Base-by-base conservation (phyloP, 2,113 vertebrate genomes). In the Hucho hucho region DNA sequence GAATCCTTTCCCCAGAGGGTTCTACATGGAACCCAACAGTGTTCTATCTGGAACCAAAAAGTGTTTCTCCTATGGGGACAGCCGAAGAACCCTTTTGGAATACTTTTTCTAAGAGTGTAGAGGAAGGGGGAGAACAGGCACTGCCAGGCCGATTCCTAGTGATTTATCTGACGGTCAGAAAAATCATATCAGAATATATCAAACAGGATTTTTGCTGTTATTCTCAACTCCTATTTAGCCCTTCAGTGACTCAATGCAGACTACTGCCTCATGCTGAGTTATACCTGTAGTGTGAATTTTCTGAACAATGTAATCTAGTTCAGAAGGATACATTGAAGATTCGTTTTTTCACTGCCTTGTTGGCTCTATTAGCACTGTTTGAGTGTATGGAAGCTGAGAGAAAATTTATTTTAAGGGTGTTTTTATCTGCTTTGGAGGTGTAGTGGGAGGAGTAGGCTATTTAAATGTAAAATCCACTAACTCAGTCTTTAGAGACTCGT, bases 401-500 rank as follows among this genome's bases (percentile, higher is more conserved):
- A 4, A 28, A 82, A 1, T 43, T 72, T 28, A 67, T 67, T 20
- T 43, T n/a, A 67, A 67, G 5, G 11, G n/a, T 22, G 58, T 22
- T 61, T 22, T 24, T n/a, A n/a, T 61, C n/a, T n/a, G 58, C 18
- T 61, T 61, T 61, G 18, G 18, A 24, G n/a, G 6, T 22, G 58
- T 16, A 9, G 58, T n/a, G 6, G 18, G n/a, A 11, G n/a, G n/a
- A n/a, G 4, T 5, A 56, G 14, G 13, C 53, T 13, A 26, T 14
- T 4, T 26, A 26, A 14, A 64, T 46, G 61, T 25, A 13, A 11
- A 0, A 14, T 70, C 37, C 37, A 43, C 37, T 11, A 43, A 43
- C 37, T 43, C 37, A 68, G 75, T 81, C 73, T 56, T 24, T 16
- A 0, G 78, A 84, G 74, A 73, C 61, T 64, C 29, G 67, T 46